These are phyloP conservation scores for Argyresthia goedartella DNA, from an alignment of 2,888 invertebrate genomes.

Conservation along the genomic window DNA sequence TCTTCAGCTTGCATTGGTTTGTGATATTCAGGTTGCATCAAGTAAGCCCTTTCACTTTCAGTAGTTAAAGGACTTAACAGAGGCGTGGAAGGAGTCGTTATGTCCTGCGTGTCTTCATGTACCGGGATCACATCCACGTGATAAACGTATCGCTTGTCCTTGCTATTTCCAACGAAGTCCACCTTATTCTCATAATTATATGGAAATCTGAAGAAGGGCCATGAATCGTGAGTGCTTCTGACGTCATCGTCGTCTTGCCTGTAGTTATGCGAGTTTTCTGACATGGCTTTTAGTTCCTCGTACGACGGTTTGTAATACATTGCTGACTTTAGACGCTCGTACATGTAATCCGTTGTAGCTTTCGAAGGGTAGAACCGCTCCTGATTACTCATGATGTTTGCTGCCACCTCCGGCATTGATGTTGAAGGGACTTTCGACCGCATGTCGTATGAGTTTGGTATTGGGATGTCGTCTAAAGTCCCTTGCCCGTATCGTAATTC, in stretches of 20 bases:
- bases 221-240: too few species aligned
- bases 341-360: constrained; percentile 15
- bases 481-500: too few species aligned
- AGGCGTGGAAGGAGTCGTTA: constrained; percentile 9
- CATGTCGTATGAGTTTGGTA: too few species aligned
- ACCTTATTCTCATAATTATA: neutral
- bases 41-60: neutral
- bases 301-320: too few species aligned
- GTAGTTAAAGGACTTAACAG: neutral
- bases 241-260: too few species aligned
- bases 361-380: constrained; percentile 16
- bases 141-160: constrained; percentile 39
- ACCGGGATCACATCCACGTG: constrained; percentile 38
- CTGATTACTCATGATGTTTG: too few species aligned
- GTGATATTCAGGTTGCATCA: neutral
- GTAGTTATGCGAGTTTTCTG: too few species aligned
- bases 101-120: constrained; percentile 35
- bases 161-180: constrained; percentile 13
- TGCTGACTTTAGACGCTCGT: too few species aligned
- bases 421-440: too few species aligned
- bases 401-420: too few species aligned
- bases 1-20: constrained; percentile 29
- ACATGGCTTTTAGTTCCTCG: too few species aligned
- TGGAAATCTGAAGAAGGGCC: neutral
- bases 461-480: too few species aligned